phyloP scores from a whole-genome alignment of 2,113 vertebrate species.

The Pica pica region DNA sequence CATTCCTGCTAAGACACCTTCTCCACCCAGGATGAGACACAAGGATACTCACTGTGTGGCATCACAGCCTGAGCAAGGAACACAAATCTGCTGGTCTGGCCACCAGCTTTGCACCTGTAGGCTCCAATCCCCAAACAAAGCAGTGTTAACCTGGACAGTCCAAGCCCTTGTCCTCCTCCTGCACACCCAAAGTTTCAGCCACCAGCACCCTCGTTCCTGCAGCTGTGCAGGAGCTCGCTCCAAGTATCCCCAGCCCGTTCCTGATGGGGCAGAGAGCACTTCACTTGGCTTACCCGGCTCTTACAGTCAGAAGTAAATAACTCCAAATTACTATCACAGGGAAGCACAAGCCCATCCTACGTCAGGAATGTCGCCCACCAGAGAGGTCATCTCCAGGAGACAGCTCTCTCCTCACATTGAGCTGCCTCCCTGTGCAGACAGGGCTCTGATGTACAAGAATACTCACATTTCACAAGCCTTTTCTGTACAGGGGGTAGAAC shows the following conservation, averaged over 20 bases:
- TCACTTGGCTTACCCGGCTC: background rate
- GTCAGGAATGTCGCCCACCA: background rate
- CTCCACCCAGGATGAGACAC: background rate
- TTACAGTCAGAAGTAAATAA: background rate
- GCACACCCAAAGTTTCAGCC: background rate
- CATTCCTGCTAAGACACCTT: background rate
- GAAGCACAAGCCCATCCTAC: constrained; percentile 8
- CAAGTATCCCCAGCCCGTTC: constrained; percentile 31
- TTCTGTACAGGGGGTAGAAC: background rate
- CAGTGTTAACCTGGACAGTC: rapidly evolving
- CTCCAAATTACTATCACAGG: background rate
- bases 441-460: background rate
- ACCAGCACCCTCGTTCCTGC: background rate
- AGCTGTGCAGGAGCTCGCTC: background rate
- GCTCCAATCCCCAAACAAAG: background rate
- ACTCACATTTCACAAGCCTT: background rate
- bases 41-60: background rate
- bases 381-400: background rate
- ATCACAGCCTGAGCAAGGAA: background rate
- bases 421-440: background rate
- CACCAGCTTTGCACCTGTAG: background rate
- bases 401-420: background rate
- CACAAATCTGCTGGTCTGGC: rapidly evolving
- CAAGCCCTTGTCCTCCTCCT: background rate
- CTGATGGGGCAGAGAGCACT: background rate